Evolutionary conservation across 2,888 invertebrate species (phyloP), one percentile per base, ranked within the genome.

Genomic region (Sylvicola cinctus): DNA sequence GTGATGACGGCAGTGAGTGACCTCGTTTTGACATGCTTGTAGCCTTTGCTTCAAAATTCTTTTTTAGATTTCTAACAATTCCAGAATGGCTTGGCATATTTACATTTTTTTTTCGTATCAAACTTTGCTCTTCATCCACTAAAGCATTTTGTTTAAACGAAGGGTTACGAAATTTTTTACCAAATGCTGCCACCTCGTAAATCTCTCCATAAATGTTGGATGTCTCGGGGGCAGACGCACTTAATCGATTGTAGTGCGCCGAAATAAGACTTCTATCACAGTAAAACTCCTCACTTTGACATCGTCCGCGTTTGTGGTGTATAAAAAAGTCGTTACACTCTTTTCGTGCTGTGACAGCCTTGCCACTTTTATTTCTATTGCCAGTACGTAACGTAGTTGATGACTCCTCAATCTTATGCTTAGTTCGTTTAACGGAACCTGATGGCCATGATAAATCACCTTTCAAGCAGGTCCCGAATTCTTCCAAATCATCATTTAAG

Each of bases 1-100:
- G 74, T 7, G 74, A 74, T 5, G 68, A 64, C 12, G 70, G 70
- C 40, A 70, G 53, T 49, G 70, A 70, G 38, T 52, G 53, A 37
- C 60, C 61, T 43, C 63, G 61, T 34, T 38, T 36, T 31, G 31
- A 14, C n/a, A 16, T 11, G 14, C 28, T 32, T 35, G 35, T 38
- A 11, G 55, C 55, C 52, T 78, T 78, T 34, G 85, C 84, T 62
- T 88, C 87, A 54, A 87, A 85, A 54, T 81, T 85, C 52, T 77
- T 77, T 56, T 83, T 83, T 44, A 85, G 68, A 63, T 76, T 80
- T 63, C 74, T 74, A 44, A 87, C 87, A 52, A 78, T 75, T 17
- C 85, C 83, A 29, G 68, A 66, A 38, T 66, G 50, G 41, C 52
- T 57, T 32, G 20, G 12, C 33, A 29, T 8, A 20, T 20, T 20